Conservation (phyloP, 1,140 invertebrate species). For the Scaptomyza graminum region DNA sequence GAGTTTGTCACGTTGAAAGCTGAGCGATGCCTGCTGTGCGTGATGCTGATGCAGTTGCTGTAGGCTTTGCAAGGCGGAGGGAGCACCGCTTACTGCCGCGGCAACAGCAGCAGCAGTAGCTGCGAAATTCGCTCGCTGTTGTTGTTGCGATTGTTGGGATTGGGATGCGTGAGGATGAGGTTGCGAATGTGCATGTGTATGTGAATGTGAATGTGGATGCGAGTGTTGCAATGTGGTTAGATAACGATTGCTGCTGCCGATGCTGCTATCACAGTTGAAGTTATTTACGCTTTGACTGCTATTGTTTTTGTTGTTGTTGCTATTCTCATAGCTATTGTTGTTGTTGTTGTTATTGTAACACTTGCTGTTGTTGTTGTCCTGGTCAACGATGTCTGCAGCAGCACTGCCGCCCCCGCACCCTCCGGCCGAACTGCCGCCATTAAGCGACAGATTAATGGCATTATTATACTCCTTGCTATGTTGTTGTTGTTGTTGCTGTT, state of each 20-base stretch:
- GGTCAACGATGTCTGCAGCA: conserved; percentile 30
- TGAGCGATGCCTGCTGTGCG: conserved; percentile 75
- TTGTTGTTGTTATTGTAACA: conserved; percentile 46
- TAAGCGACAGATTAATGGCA: conserved; percentile 83
- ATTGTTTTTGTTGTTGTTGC: conserved; percentile 53
- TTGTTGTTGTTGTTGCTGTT: conserved; percentile 19
- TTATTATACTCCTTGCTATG: conserved; percentile 82
- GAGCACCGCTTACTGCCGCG: conserved; percentile 56
- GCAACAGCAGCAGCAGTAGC: conserved; percentile 65
- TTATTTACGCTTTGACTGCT: conserved; percentile 73
- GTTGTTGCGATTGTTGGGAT: conserved; percentile 44
- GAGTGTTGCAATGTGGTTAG: conserved; percentile 48
- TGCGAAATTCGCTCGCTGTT: conserved; percentile 56
- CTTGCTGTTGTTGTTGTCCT: conserved; percentile 51
- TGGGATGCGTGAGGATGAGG: conserved; percentile 41
- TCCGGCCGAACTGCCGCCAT: conserved; percentile 49
- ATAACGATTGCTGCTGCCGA: conserved; percentile 55
- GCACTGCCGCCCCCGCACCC: conserved; percentile 17
- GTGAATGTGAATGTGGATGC: conserved; percentile 50
- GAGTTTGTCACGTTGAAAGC: conserved; percentile 76
- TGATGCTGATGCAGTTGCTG: conserved; percentile 83
- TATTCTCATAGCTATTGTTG: conserved; percentile 42
- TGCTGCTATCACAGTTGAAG: conserved; percentile 80
- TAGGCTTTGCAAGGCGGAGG: conserved; percentile 79
- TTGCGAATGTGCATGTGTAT: conserved; percentile 48